Conservation (phyloP, 2,113 vertebrate species). For the Lophotis ruficrista region DNA sequence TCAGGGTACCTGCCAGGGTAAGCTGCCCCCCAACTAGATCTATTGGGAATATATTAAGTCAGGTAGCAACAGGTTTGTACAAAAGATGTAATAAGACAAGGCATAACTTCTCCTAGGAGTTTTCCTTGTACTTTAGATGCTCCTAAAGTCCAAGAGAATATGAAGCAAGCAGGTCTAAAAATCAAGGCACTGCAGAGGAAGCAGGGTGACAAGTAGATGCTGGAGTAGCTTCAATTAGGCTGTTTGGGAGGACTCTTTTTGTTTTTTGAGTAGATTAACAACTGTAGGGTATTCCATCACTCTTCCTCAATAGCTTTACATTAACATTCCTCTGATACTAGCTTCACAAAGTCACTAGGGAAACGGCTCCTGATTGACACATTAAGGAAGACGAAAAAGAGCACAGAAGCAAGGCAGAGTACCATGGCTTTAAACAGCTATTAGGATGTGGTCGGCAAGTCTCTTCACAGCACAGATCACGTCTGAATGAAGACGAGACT, state of each 20-base stretch:
- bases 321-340: background rate
- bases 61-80: background rate
- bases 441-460: background rate
- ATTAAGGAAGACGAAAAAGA: background rate
- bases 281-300: background rate
- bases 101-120: background rate
- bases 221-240: background rate
- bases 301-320: background rate
- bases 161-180: background rate
- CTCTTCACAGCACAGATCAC: background rate
- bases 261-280: background rate
- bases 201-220: background rate
- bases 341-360: background rate
- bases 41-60: background rate
- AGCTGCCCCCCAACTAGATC: background rate
- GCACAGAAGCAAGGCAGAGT: background rate
- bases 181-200: background rate
- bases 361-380: background rate
- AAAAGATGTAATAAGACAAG: background rate
- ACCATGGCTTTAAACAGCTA: background rate
- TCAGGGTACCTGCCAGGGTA: background rate
- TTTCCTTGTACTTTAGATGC: background rate
- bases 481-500: background rate
- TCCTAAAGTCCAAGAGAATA: background rate
- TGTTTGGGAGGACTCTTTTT: background rate